Base-by-base conservation (phyloP, 1,140 invertebrate genomes). In the Magallana gigas region DNA sequence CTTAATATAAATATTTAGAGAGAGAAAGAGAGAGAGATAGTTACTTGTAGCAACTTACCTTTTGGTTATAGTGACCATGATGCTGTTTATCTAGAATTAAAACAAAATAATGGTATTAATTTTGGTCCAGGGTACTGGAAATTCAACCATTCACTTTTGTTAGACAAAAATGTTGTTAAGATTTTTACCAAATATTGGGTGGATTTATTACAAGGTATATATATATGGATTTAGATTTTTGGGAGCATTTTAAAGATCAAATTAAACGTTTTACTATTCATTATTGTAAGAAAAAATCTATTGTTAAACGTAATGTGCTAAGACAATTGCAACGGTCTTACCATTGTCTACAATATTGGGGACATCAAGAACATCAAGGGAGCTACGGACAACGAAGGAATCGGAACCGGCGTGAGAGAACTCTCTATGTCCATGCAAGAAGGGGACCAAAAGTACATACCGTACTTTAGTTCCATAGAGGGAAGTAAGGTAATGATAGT, bases 11-110 rank as follows among this genome's bases (percentile, higher is more conserved):
- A 23, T 23, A 23, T 23, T 23, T 23, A 23, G 0, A 23, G 0
- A n/a, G n/a, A n/a, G n/a, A n/a, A n/a, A n/a, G n/a, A n/a, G n/a
- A n/a, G n/a, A 29, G 57, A n/a, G 12, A 81, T 91, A 68, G 1
- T 64, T n/a, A 18, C 60, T 80, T 83, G 59, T 83, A 7, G 14
- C n/a, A 76, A 86, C 48, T 71, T 88, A 14, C 90, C 88, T 18
- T 88, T 87, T 88, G 14, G 76, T 60, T 56, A 84, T 88, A 88
- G 88, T 57, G 90, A 91, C 36, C 91, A 91, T 85, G 90, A 91
- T 83, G 88, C 68, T 88, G 81, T 91, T 0, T 23, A 60, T 81
- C 6, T 88, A 29, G 57, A 83, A 36, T 18, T 90, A 29, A 60
- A 82, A 5, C 12, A 76, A 58, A 76, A 81, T 56, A 58, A 81